phyloP scores from a whole-genome alignment of 2,113 vertebrate species.

The Centropus unirufus region DNA sequence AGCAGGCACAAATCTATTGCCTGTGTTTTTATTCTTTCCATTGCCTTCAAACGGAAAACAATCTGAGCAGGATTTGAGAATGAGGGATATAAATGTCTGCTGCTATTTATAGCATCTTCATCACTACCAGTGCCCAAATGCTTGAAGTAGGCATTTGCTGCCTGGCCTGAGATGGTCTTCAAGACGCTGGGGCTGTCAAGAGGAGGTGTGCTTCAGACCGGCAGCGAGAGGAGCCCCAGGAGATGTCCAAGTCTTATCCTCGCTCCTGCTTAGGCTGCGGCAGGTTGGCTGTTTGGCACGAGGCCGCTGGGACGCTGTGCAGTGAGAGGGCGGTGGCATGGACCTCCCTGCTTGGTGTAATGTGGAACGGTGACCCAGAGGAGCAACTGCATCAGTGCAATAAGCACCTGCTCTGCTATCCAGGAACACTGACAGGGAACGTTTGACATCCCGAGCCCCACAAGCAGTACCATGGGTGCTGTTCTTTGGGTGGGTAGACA shows the following conservation, averaged over 20 bases:
- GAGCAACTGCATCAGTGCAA: not conserved
- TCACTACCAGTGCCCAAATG: slow-evolving; percentile 2
- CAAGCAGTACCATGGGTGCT: not conserved
- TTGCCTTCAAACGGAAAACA: slow-evolving; percentile 38
- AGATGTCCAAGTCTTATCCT: not conserved
- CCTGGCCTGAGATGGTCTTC: not conserved
- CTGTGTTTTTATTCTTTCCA: slow-evolving; percentile 23
- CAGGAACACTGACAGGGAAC: not conserved
- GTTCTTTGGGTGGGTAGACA: not conserved
- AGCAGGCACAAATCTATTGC: slow-evolving; percentile 45
- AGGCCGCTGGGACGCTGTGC: not conserved
- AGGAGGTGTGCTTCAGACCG: not conserved
- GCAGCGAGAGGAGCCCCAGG: not conserved
- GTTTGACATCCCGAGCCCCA: not conserved
- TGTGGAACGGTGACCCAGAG: not conserved
- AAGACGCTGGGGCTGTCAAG: not conserved
- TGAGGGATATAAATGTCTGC: slow-evolving; percentile 27
- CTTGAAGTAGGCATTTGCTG: not conserved
- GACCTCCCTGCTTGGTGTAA: not conserved
- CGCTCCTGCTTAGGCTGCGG: not conserved
- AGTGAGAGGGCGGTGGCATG: not conserved
- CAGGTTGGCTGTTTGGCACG: not conserved
- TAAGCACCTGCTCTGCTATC: not conserved
- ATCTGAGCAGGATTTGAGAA: slow-evolving; percentile 8
- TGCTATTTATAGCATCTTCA: not conserved